phyloP scores from a whole-genome alignment of 2,113 vertebrate genomes.

The Reinhardtius hippoglossoides region DNA sequence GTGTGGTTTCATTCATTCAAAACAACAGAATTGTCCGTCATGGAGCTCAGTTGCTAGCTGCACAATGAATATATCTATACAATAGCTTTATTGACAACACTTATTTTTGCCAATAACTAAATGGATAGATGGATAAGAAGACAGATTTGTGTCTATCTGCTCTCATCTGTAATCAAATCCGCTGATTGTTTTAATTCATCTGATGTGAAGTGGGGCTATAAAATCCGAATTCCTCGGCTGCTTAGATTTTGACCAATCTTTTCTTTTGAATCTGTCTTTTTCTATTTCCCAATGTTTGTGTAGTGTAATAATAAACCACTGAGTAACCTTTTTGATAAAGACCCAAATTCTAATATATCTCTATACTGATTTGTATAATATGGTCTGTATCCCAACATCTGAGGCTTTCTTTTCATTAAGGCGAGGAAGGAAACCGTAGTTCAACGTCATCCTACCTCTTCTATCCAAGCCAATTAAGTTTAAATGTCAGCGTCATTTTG shows the following conservation, averaged over 20 bases:
- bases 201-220: too few species aligned
- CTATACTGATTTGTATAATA: slow-evolving; percentile 2
- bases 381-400: slow-evolving; percentile 1
- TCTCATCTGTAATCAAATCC: too few species aligned
- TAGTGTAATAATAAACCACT: not conserved
- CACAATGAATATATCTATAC: not conserved
- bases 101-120: too few species aligned
- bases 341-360: not conserved
- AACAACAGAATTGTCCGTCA: not conserved
- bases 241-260: not conserved
- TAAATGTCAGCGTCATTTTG: slow-evolving; percentile 25
- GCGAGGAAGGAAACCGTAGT: slow-evolving; percentile 8
- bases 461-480: slow-evolving; percentile 18
- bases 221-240: too few species aligned
- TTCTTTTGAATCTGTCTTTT: not conserved
- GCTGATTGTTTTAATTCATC: too few species aligned
- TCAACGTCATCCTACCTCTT: not conserved
- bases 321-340: not conserved
- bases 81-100: not conserved
- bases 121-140: too few species aligned
- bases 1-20: not conserved
- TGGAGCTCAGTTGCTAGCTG: not conserved
- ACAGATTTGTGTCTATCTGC: too few species aligned
- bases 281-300: not conserved
- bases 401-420: slow-evolving; percentile 24